Evolutionary conservation across 2,113 vertebrate genomes (phyloP).

Genomic region (Pelusios castaneus): DNA sequence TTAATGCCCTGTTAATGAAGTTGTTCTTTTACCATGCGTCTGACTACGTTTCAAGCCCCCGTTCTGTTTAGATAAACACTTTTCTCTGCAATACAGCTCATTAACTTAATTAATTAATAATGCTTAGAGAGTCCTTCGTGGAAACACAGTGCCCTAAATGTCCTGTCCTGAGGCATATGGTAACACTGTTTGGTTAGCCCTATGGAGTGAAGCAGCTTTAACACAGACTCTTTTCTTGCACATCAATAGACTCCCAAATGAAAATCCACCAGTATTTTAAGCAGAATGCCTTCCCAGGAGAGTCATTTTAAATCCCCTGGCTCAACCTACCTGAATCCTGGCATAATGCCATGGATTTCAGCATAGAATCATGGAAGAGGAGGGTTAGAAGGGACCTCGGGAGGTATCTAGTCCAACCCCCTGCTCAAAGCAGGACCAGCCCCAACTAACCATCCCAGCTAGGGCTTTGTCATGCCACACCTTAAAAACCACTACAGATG

Average conservation of each 20-base stretch:
- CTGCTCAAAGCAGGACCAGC: too few species aligned
- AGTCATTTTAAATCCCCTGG: constrained; percentile 64
- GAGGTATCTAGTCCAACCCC: too few species aligned
- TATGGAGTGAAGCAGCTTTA: constrained; percentile 65
- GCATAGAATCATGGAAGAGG: not conserved
- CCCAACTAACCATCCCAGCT: too few species aligned
- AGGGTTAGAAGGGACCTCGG: too few species aligned
- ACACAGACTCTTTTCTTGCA: constrained; percentile 62
- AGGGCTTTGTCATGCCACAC: too few species aligned
- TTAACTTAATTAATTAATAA: constrained; percentile 5
- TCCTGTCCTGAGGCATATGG: constrained; percentile 44
- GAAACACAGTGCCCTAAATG: not conserved
- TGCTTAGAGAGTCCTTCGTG: constrained; percentile 26
- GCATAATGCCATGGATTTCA: not conserved
- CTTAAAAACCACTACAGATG: too few species aligned
- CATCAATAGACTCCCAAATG: constrained; percentile 71
- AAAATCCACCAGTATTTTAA: constrained; percentile 74
- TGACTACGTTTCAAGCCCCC: constrained; percentile 35
- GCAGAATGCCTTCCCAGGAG: constrained; percentile 71
- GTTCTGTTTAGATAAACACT: constrained; percentile 11
- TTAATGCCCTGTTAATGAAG: not conserved
- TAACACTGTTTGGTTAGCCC: constrained; percentile 66
- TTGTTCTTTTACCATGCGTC: constrained; percentile 19
- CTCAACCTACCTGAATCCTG: constrained; percentile 69
- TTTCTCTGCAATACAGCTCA: constrained; percentile 34